Percentiles rank a stretch among this genome's conserved stretches.
These are phyloP conservation scores for Mercenaria mercenaria DNA, from an alignment of 1,140 invertebrate genomes.

Conservation along the genomic window DNA sequence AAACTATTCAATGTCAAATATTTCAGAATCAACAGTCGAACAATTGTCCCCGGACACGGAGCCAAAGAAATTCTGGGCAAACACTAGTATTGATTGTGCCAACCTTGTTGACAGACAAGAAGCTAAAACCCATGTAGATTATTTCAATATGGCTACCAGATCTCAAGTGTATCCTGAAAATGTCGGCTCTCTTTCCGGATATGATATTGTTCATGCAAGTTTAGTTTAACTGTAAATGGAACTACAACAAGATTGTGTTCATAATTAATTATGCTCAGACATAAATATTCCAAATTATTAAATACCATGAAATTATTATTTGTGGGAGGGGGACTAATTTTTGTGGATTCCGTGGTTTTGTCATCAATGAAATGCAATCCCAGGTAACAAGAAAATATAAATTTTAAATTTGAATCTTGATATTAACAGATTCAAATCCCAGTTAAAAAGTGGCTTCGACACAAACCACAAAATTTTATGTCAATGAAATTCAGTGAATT, in stretches of 20 bases:
- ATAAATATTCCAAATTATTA: too few relatives aligned
- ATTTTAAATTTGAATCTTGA: too few relatives aligned
- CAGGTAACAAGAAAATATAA: too few relatives aligned
- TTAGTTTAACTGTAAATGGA: slow-evolving; percentile 49
- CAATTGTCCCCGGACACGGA: slow-evolving; percentile 28
- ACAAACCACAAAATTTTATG: too few relatives aligned
- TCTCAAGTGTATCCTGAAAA: slow-evolving; percentile 62
- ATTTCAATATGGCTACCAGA: slow-evolving; percentile 39
- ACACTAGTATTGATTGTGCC: slow-evolving; percentile 5
- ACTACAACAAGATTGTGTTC: background rate
- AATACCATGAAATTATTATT: too few relatives aligned
- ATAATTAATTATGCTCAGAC: background rate
- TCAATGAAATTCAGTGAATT: too few relatives aligned
- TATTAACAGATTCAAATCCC: too few relatives aligned
- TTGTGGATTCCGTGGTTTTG: too few relatives aligned
- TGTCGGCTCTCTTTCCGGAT: slow-evolving; percentile 34
- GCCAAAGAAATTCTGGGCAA: slow-evolving; percentile 53
- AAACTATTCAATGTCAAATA: slow-evolving; percentile 66
- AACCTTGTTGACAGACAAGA: slow-evolving; percentile 5
- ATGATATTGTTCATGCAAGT: slow-evolving; percentile 65
- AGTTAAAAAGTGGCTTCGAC: too few relatives aligned
- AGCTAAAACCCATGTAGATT: slow-evolving; percentile 30
- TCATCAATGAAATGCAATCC: too few relatives aligned
- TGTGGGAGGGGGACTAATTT: too few relatives aligned
- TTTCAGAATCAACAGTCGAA: slow-evolving; percentile 50